Base-by-base conservation (phyloP, 2,888 invertebrate genomes). In the Oscheius sp. region DNA sequence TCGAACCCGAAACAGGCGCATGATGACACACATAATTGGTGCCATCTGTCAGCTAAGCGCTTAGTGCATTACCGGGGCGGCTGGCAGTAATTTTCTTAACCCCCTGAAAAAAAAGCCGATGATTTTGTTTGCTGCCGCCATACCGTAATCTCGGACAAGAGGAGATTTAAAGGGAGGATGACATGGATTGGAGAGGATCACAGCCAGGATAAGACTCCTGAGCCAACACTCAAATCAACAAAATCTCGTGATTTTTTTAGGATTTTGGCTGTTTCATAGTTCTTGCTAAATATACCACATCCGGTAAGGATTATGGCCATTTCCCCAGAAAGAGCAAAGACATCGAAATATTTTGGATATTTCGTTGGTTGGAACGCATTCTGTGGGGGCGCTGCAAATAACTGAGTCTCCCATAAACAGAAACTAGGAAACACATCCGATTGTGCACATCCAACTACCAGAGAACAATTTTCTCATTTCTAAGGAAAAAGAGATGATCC, bases 31-130 rank as follows among this genome's bases (percentile, higher is more conserved):
- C 52, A 66, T 66, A 66, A 66, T 66, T 66, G 66, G 49, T 49
- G 52, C 66, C 66, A 66, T 66, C 66, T 66, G 66, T 66, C 52
- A 35, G 61, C 18, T 18, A 61, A 52, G 66, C 66, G 52, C 29
- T 66, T 66, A 66, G 43, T 13, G 66, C 52, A 29, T 52, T 27
- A 45, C 6, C 16, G 46, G n/a, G 27, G 27, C 66, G 49, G 66
- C 52, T 52, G 52, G 66, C 66, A 66, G 66, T 66, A 66, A 66
- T 66, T 66, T 66, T 66, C 66, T 66, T 66, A 66, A 52, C 29
- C 21, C 41, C 55, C 23, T 5, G 23, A 55, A 25, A 25, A 7
- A 35, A 29, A 55, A 55, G 18, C 2, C 27, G n/a, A 59, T 3
- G 59, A 58, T 25, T 13, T 12, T 61, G 45, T 21, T 61, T 45